Evolutionary conservation across 2,113 vertebrate species (phyloP).

Genomic region (Cyanoderma ruficeps): DNA sequence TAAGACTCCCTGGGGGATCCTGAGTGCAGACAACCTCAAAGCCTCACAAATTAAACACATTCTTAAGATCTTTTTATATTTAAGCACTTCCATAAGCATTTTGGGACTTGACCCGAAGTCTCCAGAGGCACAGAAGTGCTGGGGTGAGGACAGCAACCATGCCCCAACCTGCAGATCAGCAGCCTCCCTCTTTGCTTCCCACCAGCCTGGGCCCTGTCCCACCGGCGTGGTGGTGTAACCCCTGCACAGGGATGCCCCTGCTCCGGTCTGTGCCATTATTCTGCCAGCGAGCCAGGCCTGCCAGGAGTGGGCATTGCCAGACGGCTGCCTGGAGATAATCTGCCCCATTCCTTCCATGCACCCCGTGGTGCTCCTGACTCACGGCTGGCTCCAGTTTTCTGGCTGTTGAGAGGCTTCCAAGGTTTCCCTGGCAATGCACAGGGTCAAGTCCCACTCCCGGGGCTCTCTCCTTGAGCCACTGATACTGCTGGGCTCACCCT

Average conservation of each 20-base stretch:
- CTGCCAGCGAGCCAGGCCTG: accelerated
- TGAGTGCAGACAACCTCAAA: neutral
- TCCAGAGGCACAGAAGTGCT: neutral
- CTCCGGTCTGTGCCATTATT: neutral
- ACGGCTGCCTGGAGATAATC: conserved; percentile 55
- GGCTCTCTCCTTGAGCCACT: neutral
- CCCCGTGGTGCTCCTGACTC: neutral
- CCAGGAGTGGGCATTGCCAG: conserved; percentile 27
- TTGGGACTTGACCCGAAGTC: accelerated
- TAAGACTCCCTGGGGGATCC: neutral
- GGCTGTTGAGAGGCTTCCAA: neutral
- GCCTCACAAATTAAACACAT: neutral
- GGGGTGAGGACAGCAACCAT: neutral
- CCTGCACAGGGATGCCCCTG: neutral
- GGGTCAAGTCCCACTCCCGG: accelerated
- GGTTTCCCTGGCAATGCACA: neutral
- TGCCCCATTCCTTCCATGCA: neutral
- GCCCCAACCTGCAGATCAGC: neutral
- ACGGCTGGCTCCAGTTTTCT: neutral
- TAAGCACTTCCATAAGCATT: neutral
- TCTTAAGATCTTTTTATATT: neutral
- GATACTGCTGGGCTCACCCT: neutral
- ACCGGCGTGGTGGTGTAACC: accelerated
- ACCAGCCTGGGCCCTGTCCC: neutral
- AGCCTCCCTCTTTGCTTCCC: neutral